Base-by-base conservation (phyloP, 2,888 invertebrate species). In the Cerastis leucographa region DNA sequence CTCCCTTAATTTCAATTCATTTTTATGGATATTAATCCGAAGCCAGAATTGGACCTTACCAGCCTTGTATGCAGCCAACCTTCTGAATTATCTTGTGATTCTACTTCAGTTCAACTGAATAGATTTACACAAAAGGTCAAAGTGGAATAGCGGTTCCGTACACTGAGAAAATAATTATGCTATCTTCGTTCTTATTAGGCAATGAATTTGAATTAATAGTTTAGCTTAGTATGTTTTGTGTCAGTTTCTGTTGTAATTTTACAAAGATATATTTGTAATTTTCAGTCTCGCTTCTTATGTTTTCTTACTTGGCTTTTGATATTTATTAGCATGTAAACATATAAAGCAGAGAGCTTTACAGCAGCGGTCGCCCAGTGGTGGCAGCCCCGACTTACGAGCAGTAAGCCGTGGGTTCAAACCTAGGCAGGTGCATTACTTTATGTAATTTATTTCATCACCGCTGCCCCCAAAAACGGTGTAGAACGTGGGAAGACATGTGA, bases 61-160 rank as follows among this genome's bases (percentile, higher is more conserved):
- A n/a, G n/a, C n/a, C n/a, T n/a, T 49, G 11, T 25, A 22, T 29
- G 3, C 12, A 79, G 2, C 4, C 1, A 7, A 14, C 44, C 76
- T 77, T 76, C 76, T 77, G 77, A 14, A 40, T 5, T 22, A 7
- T 54, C 22, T 7, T 51, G 35, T 61, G 8, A 90, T 90, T 91
- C 65, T 78, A 80, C 84, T 83, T 75, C 79, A 85, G 79, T 81
- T 80, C 78, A 85, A 87, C 80, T 42, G 68, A 70, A 73, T 35
- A 74, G 56, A 61, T 74, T 69, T 65, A 46, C 67, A 73, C 66
- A n/a, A 87, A 89, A 90, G 89, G 89, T 89, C 89, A 85, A 25
- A 65, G 42, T n/a, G 35, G 64, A 71, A 56, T 70, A 81, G 54
- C 81, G 67, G 76, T 83, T 83, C 76, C 72, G 82, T 79, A 82